Evolutionary conservation across 2,113 vertebrate genomes (phyloP), one percentile per base, ranked within the genome.

Genomic region (Paratilapia polleni): DNA sequence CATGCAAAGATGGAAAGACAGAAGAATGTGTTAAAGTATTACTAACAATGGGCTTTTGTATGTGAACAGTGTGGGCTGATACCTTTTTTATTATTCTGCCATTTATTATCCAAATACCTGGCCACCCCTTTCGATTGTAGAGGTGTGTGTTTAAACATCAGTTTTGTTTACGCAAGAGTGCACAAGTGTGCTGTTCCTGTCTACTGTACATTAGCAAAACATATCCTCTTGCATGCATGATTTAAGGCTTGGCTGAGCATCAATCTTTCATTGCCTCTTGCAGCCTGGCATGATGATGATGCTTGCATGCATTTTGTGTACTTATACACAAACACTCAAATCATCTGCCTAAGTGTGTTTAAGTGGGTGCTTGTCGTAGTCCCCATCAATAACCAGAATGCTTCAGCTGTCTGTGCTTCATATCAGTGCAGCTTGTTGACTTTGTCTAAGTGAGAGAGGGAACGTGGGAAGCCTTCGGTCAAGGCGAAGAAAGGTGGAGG

Each of bases 201-300:
- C 26, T 62, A 12, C 68, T 77, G 70, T 79, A 81, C 88, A 54
- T 85, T 59, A 89, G 80, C 81, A 84, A 84, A 84, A 83, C 90
- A 78, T 47, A 20, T 61, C 83, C 84, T 86, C 86, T 83, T 88
- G 85, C 81, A 92, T 92, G 88, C 90, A 91, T 93, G 36, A 94
- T 93, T 92, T 77, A 90, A 77, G 41, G 76, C 78, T 74, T 60
- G 86, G 86, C 73, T 73, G 4, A 70, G 66, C 89, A 89, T 94
- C 80, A 92, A 87, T 88, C 41, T 93, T 93, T 92, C 59, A 89
- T 91, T 1, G 24, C 36, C 70, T 57, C 81, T 77, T 20, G 12
- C 77, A 61, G 52, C 54, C 81, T 34, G 63, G 57, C 78, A 56
- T 36, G 83, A 75, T 68, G 75, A 81, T n/a, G 70, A 79, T 24